phyloP scores from a whole-genome alignment of 2,888 invertebrate genomes.

The Metallyticus violacea region DNA sequence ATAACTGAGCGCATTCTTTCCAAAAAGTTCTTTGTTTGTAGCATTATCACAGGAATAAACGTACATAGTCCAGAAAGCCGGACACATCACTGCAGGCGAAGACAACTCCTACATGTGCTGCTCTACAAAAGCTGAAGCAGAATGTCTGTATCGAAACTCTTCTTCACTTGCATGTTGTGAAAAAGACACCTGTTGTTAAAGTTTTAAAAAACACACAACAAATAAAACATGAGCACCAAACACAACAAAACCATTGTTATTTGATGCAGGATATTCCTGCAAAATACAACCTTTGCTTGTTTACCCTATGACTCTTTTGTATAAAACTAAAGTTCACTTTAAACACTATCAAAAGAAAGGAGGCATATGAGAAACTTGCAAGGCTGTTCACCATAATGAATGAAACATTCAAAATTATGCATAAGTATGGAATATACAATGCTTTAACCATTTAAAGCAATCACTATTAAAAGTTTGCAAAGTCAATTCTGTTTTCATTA shows the following conservation, averaged over 20 bases:
- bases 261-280: background rate
- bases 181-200: background rate
- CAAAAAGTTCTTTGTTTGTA: background rate
- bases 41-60: background rate
- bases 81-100: background rate
- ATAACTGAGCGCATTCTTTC: background rate
- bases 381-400: background rate
- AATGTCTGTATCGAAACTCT: background rate
- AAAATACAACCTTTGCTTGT: background rate
- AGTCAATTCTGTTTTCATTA: too few relatives aligned
- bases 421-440: background rate
- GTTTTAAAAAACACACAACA: background rate
- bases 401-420: background rate
- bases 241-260: background rate
- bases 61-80: background rate
- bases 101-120: background rate
- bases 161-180: background rate
- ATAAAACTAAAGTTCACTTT: background rate
- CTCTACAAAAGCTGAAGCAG: background rate
- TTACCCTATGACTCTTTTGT: background rate
- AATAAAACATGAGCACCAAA: background rate
- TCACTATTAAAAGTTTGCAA: background rate
- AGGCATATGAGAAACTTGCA: background rate
- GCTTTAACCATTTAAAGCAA: background rate
- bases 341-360: too few relatives aligned